phyloP scores from a whole-genome alignment of 2,113 vertebrate genomes.

The Alaudala cheleensis region DNA sequence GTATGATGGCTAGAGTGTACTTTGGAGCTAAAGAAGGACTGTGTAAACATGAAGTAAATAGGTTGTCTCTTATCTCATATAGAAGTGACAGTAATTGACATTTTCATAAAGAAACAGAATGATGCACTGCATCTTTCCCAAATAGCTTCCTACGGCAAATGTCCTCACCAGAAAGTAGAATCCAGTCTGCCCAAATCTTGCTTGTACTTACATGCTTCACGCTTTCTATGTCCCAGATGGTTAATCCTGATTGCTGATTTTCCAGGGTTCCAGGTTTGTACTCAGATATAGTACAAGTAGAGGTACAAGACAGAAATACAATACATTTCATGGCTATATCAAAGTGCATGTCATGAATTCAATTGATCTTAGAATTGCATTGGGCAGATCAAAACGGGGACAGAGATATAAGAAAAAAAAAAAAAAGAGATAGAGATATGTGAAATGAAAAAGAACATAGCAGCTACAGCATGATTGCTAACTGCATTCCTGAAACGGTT shows the following conservation, averaged over 20 bases:
- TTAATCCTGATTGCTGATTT: neutral
- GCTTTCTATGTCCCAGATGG: neutral
- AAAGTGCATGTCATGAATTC: neutral
- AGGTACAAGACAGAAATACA: neutral
- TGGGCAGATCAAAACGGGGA: neutral
- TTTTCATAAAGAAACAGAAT: neutral
- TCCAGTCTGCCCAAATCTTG: neutral
- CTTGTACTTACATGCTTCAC: neutral
- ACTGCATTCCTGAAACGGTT: neutral
- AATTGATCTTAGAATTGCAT: neutral
- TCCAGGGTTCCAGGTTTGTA: neutral
- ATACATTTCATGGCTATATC: neutral
- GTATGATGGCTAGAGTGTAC: neutral
- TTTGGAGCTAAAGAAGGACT: neutral
- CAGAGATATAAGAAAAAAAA: neutral
- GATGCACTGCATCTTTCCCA: neutral
- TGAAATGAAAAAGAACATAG: neutral
- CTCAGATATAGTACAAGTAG: neutral
- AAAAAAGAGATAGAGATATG: neutral
- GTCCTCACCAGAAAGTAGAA: neutral
- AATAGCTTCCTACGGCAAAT: neutral
- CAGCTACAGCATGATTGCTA: neutral
- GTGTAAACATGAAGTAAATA: neutral
- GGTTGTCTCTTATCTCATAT: neutral
- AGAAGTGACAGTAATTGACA: neutral